These are phyloP conservation scores for Brachylomia viminalis DNA, from an alignment of 2,888 invertebrate genomes.

Conservation along the genomic window DNA sequence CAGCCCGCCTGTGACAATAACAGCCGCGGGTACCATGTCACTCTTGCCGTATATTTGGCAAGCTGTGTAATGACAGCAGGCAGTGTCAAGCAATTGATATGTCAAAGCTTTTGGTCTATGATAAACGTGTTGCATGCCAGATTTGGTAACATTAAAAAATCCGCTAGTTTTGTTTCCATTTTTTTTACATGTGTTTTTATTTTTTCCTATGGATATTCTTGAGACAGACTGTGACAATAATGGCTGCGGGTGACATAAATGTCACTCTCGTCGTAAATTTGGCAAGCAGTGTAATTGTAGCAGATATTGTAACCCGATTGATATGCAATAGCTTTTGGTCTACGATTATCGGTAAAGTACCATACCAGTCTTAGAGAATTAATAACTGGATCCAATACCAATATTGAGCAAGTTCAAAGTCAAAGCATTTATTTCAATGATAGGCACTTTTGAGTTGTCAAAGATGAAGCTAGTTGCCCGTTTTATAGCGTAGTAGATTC, in stretches of 20 bases:
- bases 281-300: background rate
- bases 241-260: slow-evolving; percentile 17
- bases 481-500: background rate
- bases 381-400: background rate
- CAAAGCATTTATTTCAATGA: background rate
- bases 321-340: no score
- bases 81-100: slow-evolving; percentile 22
- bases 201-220: no score
- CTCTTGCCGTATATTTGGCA: slow-evolving; percentile 7
- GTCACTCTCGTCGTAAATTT: slow-evolving; percentile 11
- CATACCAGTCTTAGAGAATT: background rate
- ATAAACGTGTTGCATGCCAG: background rate
- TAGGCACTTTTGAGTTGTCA: background rate
- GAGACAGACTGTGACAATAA: slow-evolving; percentile 20
- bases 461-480: background rate
- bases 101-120: slow-evolving; percentile 5
- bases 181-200: no score
- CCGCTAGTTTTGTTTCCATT: no score
- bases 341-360: no score
- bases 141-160: no score
- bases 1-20: background rate
- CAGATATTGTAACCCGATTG: no score
- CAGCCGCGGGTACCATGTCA: no score
- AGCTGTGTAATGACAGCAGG: slow-evolving; percentile 3
- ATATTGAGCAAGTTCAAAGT: background rate